Percentiles rank a stretch among this genome's conserved stretches.
phyloP scores from a whole-genome alignment of 2,888 invertebrate genomes.

The Tetragnatha montana region DNA sequence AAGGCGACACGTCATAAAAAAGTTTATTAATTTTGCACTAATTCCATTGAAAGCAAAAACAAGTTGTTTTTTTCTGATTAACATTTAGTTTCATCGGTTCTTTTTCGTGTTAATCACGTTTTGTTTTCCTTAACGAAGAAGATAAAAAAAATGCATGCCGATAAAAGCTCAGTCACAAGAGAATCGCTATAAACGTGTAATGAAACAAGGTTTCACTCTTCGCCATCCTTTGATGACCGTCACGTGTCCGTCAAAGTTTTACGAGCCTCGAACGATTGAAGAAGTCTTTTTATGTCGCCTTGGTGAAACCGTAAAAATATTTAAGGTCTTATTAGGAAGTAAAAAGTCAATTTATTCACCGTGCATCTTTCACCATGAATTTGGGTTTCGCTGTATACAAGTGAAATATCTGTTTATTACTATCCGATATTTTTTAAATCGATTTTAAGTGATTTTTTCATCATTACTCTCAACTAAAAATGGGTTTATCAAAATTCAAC shows the following conservation, averaged over 20 bases:
- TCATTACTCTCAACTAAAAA: too few species aligned
- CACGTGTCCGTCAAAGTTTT: background rate
- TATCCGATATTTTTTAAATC: too few species aligned
- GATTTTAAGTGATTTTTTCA: too few species aligned
- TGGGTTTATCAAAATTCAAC: too few species aligned
- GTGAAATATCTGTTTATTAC: too few species aligned
- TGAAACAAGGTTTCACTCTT: background rate
- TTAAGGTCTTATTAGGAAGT: too few species aligned
- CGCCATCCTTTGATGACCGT: background rate
- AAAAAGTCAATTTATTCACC: too few species aligned
- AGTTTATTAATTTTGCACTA: slow-evolving; percentile 28
- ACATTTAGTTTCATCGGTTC: slow-evolving; percentile 8
- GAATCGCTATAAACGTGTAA: background rate
- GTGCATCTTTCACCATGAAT: too few species aligned
- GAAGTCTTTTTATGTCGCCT: background rate
- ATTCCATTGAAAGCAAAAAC: slow-evolving; percentile 3
- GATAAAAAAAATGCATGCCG: background rate
- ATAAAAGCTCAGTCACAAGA: background rate
- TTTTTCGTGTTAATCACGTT: slow-evolving; percentile 30
- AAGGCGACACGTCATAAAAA: background rate
- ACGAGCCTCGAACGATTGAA: background rate
- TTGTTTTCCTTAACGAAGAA: slow-evolving; percentile 15
- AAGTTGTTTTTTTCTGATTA: background rate
- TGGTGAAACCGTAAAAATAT: background rate
- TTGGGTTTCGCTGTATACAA: too few species aligned